Evolutionary conservation across 2,797 vertebrate genomes (phyloP), one percentile per base, ranked within the genome.

Genomic region (Podarcis lilfordi): DNA sequence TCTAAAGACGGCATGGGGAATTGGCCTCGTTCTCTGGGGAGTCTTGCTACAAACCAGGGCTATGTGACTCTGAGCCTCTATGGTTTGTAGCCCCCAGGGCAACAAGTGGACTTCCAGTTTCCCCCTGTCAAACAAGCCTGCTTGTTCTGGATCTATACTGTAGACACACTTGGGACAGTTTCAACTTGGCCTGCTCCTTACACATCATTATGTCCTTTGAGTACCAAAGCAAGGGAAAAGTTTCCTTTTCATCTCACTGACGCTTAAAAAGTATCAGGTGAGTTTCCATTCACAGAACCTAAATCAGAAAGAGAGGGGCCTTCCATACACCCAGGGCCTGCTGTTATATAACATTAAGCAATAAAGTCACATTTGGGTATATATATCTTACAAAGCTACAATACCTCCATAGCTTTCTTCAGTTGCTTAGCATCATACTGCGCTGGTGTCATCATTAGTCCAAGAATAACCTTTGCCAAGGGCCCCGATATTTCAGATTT

Each of bases 401-500:
- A 27, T 96, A 99, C 99, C 98, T 98, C 98, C 91, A 99, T 99
- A 0, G 98, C 99, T 91, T 99, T 99, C 95, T 96, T 98, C 97
- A 99, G 97, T 97, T 99, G 99, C 96, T 98, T 99, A 94, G 99
- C 99, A 61, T 99, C 98, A 15, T 99, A 99, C 94, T 99, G 98
- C 0, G 98, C 98, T 0, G 98, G 98, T 0, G 97, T 98, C 98
- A 99, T 93, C 99, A 99, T 98, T 35, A 99, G 97, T 23, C 97
- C 98, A 0, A 99, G 97, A 92, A 99, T 97, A 90, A 99, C 96
- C 91, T 98, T 97, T 19, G 98, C 97, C 88, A 99, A 87, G 95
- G 98, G 98, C 93, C 99, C 99, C 0, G 98, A 98, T 84, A 99
- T 94, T 93, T 99, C 99, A 0, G 99, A 99, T 94, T 99, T 99